Percentiles rank a stretch among this genome's conserved stretches.
phyloP scores from a whole-genome alignment of 2,888 invertebrate species.

The Globia sparganii region DNA sequence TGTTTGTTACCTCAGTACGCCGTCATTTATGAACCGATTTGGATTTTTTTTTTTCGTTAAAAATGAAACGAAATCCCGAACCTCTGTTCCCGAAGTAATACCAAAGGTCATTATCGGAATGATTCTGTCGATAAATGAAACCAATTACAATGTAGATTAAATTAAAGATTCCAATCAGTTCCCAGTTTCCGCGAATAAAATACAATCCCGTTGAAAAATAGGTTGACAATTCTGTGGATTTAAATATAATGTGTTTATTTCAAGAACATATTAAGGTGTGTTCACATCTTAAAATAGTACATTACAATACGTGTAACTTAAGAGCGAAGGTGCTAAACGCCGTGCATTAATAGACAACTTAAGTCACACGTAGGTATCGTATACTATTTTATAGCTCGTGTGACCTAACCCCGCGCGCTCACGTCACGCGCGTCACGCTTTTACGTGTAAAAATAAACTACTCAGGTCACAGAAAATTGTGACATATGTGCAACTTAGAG shows the following conservation, averaged over 20 bases:
- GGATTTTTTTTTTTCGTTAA: too few relatives aligned
- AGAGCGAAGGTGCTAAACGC: background rate
- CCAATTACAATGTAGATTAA: conserved; percentile 21
- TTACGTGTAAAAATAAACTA: background rate
- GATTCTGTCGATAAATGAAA: background rate
- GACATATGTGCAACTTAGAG: background rate
- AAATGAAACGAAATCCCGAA: background rate
- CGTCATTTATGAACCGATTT: too few relatives aligned
- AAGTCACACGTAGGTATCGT: background rate
- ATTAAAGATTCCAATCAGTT: conserved; percentile 4
- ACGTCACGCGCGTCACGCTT: background rate
- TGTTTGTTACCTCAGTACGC: too few relatives aligned
- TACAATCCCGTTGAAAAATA: background rate
- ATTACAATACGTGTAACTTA: background rate
- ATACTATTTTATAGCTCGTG: background rate
- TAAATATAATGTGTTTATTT: background rate
- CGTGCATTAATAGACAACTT: too few relatives aligned
- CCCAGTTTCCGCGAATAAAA: background rate
- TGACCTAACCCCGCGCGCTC: background rate
- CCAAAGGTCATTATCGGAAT: conserved; percentile 14
- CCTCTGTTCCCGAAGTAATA: background rate
- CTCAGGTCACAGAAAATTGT: background rate
- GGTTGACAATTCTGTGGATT: background rate
- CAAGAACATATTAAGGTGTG: background rate
- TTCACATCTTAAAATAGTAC: background rate